Evolutionary conservation across 2,113 vertebrate genomes (phyloP).

Genomic region (Parotia lawesii): DNA sequence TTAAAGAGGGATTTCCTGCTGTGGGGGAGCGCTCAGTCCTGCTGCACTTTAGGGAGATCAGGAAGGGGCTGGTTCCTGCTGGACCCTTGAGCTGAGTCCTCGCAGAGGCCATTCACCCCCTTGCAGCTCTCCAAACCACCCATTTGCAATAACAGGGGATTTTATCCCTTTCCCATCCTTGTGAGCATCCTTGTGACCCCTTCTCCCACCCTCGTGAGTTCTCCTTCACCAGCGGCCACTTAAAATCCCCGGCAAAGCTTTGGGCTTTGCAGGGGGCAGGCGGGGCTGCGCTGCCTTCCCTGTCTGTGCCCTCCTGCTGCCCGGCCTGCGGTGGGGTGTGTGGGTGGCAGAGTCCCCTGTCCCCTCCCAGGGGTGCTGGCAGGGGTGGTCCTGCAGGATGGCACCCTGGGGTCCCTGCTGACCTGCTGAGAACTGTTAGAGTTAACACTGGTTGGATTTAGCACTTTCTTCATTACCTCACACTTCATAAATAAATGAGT

Average conservation of each 20-base stretch:
- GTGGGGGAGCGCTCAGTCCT: not conserved
- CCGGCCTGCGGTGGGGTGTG: accelerated
- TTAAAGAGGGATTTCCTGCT: not conserved
- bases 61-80: conserved; percentile 38
- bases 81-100: conserved; percentile 20
- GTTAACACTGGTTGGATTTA: conserved; percentile 54
- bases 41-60: conserved; percentile 62
- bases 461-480: conserved; percentile 67
- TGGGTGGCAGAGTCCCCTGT: not conserved
- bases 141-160: not conserved
- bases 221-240: not conserved
- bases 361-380: not conserved
- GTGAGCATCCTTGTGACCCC: not conserved
- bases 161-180: not conserved
- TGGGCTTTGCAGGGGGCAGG: not conserved
- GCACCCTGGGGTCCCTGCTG: not conserved
- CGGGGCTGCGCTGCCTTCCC: not conserved
- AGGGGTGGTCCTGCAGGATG: not conserved
- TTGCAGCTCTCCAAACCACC: conserved; percentile 41
- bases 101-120: not conserved
- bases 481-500: conserved; percentile 63
- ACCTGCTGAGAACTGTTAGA: conserved; percentile 3
- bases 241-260: not conserved
- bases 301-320: not conserved
- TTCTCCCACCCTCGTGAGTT: not conserved